Evolutionary conservation across 1,140 invertebrate species (phyloP).

Genomic region (Zelostemma sp.): DNA sequence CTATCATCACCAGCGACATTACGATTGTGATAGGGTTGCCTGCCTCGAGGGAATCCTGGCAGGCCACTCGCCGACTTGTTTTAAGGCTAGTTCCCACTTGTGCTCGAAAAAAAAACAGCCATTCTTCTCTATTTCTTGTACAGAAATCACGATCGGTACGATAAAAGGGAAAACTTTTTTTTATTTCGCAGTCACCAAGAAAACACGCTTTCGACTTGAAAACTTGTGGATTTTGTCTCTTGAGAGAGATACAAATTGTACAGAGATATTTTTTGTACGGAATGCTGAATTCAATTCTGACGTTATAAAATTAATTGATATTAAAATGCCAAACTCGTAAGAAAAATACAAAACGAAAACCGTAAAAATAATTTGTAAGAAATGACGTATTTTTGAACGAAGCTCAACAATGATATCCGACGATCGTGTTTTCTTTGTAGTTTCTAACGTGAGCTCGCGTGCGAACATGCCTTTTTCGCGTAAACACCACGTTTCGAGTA

Average conservation of each 20-base stretch:
- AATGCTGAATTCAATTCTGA: background rate
- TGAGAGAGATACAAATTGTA: no score
- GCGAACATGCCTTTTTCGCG: slow-evolving; percentile 53
- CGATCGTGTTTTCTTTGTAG: slow-evolving; percentile 9
- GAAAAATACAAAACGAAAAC: slow-evolving; percentile 13
- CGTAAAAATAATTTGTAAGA: slow-evolving; percentile 18
- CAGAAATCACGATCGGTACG: background rate
- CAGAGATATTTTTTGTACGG: slow-evolving; percentile 1
- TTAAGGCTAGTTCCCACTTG: slow-evolving; percentile 57
- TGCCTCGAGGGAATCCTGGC: slow-evolving; percentile 43
- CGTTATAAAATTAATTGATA: slow-evolving; percentile 38
- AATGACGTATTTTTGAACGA: slow-evolving; percentile 45
- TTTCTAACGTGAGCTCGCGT: slow-evolving; percentile 46
- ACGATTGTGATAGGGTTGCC: slow-evolving; percentile 66
- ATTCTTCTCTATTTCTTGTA: slow-evolving; percentile 8
- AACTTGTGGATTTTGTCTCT: no score
- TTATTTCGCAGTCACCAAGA: background rate
- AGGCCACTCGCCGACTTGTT: slow-evolving; percentile 56
- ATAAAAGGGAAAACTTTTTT: background rate
- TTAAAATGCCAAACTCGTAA: slow-evolving; percentile 25
- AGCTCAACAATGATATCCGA: slow-evolving; percentile 35
- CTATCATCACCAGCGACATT: slow-evolving; percentile 47
- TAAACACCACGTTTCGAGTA: slow-evolving; percentile 45
- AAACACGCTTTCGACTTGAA: slow-evolving; percentile 29
- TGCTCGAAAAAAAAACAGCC: slow-evolving; percentile 29